Percentiles rank a stretch among this genome's conserved stretches.
phyloP scores from a whole-genome alignment of 2,888 invertebrate species.

The Alentia gelatinosa region DNA sequence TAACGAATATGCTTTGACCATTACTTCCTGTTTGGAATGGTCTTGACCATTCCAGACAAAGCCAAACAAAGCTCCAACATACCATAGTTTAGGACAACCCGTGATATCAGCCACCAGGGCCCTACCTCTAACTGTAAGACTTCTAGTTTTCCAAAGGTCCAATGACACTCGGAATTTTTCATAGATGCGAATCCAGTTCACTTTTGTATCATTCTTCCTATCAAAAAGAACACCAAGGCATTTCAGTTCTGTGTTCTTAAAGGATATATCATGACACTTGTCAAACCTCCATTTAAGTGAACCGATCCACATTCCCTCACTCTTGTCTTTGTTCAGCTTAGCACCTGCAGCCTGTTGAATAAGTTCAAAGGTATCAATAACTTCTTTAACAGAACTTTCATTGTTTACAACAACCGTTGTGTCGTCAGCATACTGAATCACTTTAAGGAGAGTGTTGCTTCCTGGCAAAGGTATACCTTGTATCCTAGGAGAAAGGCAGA shows the following conservation, averaged over 20 bases:
- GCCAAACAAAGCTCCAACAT: not conserved
- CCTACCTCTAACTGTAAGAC: conserved; percentile 20
- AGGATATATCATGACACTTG: not conserved
- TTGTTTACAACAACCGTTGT: not conserved
- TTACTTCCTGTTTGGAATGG: not conserved
- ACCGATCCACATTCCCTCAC: conserved; percentile 32
- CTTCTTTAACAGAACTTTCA: not conserved
- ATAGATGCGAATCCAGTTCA: not conserved
- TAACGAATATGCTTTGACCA: not conserved
- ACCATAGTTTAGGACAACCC: not conserved
- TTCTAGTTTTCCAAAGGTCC: not conserved
- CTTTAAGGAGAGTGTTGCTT: not conserved
- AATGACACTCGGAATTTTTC: not conserved
- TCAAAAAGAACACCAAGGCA: not conserved
- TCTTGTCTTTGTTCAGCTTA: conserved; percentile 18
- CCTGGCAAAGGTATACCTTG: not conserved
- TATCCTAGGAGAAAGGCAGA: not conserved
- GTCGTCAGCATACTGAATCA: not conserved
- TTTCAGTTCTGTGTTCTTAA: not conserved
- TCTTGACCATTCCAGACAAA: not conserved
- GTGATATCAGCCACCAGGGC: not conserved
- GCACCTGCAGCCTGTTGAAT: not conserved
- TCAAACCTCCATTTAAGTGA: not conserved
- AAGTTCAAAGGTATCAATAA: not conserved
- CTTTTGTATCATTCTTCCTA: not conserved